These are phyloP conservation scores for Julus scanicus DNA, from an alignment of 2,888 invertebrate genomes.

Conservation along the genomic window DNA sequence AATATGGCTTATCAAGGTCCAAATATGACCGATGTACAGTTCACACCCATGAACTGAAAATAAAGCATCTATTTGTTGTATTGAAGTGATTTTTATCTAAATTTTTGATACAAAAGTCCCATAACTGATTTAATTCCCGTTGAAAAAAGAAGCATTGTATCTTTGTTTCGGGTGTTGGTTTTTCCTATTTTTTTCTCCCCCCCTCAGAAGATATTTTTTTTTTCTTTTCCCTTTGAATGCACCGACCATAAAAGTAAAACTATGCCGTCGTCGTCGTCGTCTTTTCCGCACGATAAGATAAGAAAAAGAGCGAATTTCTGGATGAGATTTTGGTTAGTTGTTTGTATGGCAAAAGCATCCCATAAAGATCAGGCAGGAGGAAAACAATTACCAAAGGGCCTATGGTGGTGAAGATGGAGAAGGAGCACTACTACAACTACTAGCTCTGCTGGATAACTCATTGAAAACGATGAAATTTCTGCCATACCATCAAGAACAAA, in stretches of 20 bases:
- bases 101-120: too few relatives aligned
- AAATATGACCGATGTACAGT: too few relatives aligned
- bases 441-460: not conserved
- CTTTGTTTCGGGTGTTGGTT: too few relatives aligned
- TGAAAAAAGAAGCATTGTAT: too few relatives aligned
- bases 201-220: too few relatives aligned
- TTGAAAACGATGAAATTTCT: conserved; percentile 20
- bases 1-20: too few relatives aligned
- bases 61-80: too few relatives aligned
- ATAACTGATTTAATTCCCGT: too few relatives aligned
- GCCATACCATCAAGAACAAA: conserved; percentile 33
- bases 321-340: not conserved
- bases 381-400: conserved; percentile 8
- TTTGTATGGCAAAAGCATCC: not conserved
- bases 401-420: not conserved
- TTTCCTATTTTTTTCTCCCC: too few relatives aligned
- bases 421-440: not conserved
- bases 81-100: too few relatives aligned
- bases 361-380: conserved; percentile 33
- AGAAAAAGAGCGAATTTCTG: not conserved
- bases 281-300: conserved; percentile 33
- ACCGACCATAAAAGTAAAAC: conserved; percentile 33
- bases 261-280: not conserved
- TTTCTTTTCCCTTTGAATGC: not conserved
- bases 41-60: too few relatives aligned